These are phyloP conservation scores for Alviniconcha marisindica DNA, from an alignment of 1,140 invertebrate species.

Conservation along the genomic window DNA sequence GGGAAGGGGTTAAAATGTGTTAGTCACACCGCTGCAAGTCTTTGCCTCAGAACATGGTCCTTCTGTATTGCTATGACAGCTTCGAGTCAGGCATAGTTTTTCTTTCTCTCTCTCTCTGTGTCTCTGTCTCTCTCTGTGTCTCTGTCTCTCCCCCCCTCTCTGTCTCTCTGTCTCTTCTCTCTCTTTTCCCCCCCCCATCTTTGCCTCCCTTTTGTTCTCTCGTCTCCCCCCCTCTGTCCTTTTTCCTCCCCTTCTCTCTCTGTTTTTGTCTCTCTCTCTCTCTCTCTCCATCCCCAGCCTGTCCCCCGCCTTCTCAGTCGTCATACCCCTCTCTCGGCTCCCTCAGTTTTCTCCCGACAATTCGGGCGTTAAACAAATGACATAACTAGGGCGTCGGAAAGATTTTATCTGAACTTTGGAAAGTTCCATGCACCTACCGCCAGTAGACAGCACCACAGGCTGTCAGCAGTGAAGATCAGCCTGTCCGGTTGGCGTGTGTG, in stretches of 20 bases:
- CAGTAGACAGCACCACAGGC: neutral
- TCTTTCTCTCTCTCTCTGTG: slow-evolving; percentile 14
- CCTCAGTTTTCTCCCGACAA: too few relatives aligned
- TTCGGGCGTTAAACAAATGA: too few relatives aligned
- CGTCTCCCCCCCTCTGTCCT: neutral
- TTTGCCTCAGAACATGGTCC: too few relatives aligned
- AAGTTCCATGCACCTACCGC: too few relatives aligned
- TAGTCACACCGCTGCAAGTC: too few relatives aligned
- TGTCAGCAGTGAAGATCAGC: neutral
- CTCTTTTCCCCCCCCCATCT: neutral
- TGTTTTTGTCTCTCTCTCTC: neutral
- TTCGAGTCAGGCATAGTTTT: too few relatives aligned
- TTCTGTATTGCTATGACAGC: too few relatives aligned
- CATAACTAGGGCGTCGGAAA: too few relatives aligned
- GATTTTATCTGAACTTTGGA: too few relatives aligned
- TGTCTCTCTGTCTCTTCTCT: neutral
- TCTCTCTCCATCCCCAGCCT: neutral
- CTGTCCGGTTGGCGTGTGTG: too few relatives aligned
- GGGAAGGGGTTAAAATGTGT: too few relatives aligned
- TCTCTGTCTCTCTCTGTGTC: neutral
- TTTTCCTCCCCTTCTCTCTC: neutral
- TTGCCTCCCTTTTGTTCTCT: slow-evolving; percentile 14
- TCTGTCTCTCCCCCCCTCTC: too few relatives aligned
- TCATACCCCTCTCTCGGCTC: neutral
- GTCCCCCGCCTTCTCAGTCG: neutral